phyloP scores from a whole-genome alignment of 2,113 vertebrate genomes.

The Amphilophus citrinellus region DNA sequence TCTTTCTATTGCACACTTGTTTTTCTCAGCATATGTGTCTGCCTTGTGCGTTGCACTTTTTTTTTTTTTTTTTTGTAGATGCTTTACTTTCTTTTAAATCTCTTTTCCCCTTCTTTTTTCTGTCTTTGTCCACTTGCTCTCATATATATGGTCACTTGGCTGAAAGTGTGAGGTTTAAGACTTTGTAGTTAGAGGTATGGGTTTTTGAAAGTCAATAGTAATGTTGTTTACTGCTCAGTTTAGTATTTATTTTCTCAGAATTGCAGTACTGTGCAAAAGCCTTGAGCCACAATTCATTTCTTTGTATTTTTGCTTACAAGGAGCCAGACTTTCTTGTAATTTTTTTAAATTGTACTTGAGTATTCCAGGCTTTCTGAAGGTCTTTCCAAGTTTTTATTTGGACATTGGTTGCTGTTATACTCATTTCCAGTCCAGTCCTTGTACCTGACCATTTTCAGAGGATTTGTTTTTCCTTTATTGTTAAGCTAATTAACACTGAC shows the following conservation, averaged over 20 bases:
- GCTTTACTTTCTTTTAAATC: neutral
- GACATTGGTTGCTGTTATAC: neutral
- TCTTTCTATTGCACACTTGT: conserved; percentile 19
- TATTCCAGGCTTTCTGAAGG: neutral
- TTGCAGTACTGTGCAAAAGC: neutral
- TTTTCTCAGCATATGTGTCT: neutral
- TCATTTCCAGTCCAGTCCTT: no score
- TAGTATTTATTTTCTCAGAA: neutral
- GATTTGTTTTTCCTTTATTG: no score
- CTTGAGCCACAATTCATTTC: neutral
- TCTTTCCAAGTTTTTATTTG: neutral
- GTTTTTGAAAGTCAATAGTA: neutral
- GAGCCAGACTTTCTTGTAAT: neutral
- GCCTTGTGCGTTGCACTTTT: neutral
- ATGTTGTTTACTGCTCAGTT: neutral
- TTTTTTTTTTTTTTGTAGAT: neutral
- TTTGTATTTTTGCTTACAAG: neutral
- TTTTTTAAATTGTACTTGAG: neutral
- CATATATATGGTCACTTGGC: neutral
- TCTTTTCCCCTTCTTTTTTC: neutral
- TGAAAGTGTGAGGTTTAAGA: neutral
- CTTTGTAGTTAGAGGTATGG: neutral
- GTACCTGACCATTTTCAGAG: no score
- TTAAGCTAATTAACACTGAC: neutral
- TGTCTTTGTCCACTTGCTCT: neutral